Evolutionary conservation across 1,140 invertebrate genomes (phyloP).

Genomic region (Drosophila albomicans): DNA sequence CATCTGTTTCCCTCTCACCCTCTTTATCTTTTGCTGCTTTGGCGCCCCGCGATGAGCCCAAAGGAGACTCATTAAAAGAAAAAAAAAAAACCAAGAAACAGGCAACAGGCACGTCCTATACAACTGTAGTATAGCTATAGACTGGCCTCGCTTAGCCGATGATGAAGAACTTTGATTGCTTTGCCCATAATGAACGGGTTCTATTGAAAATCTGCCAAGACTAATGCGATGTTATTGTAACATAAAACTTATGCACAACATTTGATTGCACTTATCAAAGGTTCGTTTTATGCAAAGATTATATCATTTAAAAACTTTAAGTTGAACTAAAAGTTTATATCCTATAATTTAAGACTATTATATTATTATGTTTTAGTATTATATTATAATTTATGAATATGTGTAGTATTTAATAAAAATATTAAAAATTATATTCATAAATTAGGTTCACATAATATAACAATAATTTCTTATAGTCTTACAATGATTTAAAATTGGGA

Average conservation of each 20-base stretch:
- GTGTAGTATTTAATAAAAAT: too few species aligned
- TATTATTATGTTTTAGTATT: too few species aligned
- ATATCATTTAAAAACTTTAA: not conserved
- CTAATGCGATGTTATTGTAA: not conserved
- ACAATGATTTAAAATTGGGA: too few species aligned
- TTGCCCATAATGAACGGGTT: not conserved
- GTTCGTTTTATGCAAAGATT: not conserved
- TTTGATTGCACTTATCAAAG: conserved; percentile 1
- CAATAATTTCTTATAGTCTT: too few species aligned
- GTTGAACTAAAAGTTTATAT: too few species aligned
- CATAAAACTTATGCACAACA: not conserved
- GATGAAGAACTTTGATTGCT: conserved; percentile 1
- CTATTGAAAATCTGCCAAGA: not conserved
- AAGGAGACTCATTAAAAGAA: conserved; percentile 43
- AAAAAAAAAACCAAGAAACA: not conserved
- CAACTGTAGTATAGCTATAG: not conserved
- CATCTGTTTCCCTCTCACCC: conserved; percentile 39
- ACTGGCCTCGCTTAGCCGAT: conserved; percentile 2
- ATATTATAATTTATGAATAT: too few species aligned
- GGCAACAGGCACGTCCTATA: conserved; percentile 33
- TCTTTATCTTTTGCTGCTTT: conserved; percentile 8
- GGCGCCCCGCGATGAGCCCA: conserved; percentile 25
- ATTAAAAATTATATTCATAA: too few species aligned
- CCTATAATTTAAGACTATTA: too few species aligned
- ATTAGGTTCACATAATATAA: too few species aligned